phyloP scores from a whole-genome alignment of 1,140 invertebrate species.

The Pomacea maculata region DNA sequence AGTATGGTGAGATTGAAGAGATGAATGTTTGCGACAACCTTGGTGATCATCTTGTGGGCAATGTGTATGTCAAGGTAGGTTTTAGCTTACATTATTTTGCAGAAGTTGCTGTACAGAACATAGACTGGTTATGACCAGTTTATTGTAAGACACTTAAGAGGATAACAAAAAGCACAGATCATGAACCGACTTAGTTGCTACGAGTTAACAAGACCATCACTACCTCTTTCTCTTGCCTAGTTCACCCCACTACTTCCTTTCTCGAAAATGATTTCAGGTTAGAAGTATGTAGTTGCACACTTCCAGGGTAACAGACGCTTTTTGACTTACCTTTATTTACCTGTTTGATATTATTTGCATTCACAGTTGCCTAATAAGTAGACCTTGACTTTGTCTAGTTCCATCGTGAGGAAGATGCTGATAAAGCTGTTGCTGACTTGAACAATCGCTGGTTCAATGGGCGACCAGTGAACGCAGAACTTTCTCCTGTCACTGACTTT shows the following conservation, averaged over 20 bases:
- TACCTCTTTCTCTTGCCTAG: too few species aligned
- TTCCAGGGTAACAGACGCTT: too few species aligned
- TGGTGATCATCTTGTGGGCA: slow-evolving; percentile 97
- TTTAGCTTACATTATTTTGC: not conserved
- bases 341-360: not conserved
- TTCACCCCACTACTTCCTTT: too few species aligned
- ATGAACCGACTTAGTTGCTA: too few species aligned
- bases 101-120: too few species aligned
- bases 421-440: slow-evolving; percentile 93
- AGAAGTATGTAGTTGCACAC: too few species aligned
- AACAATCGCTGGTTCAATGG: slow-evolving; percentile 99
- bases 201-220: too few species aligned
- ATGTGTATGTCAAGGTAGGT: slow-evolving; percentile 94
- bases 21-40: slow-evolving; percentile 99
- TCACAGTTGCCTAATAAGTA: not conserved
- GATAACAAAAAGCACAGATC: too few species aligned
- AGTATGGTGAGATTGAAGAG: slow-evolving; percentile 99
- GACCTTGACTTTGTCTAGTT: slow-evolving; percentile 73
- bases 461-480: slow-evolving; percentile 95
- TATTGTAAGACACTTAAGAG: too few species aligned
- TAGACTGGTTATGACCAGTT: too few species aligned
- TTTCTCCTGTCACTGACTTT: slow-evolving; percentile 98
- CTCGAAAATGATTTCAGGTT: too few species aligned
- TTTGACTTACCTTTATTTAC: not conserved
- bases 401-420: slow-evolving; percentile 97